Percentiles rank a stretch among this genome's conserved stretches.
Conservation (phyloP, 2,888 invertebrate species). For the Alviniconcha strummeri region DNA sequence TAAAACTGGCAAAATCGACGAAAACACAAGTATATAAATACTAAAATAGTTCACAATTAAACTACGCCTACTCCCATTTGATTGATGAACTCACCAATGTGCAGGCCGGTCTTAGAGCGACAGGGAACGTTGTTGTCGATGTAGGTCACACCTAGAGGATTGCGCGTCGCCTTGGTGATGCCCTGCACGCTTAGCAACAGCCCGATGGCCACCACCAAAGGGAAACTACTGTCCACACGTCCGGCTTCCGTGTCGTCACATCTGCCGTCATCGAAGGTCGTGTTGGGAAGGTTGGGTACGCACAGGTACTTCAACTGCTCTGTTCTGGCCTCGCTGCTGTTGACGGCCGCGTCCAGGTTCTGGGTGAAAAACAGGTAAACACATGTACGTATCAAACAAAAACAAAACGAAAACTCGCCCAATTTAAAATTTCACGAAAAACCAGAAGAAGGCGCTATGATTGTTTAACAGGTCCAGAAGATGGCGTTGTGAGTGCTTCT, state of each 20-base stretch:
- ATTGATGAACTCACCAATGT: slow-evolving; percentile 6
- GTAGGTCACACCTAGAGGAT: slow-evolving; percentile 48
- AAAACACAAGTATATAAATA: too few species aligned
- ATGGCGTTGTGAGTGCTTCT: background rate
- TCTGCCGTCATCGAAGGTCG: background rate
- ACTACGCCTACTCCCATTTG: too few species aligned
- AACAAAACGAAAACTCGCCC: too few species aligned
- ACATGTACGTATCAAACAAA: too few species aligned
- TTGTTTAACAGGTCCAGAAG: background rate
- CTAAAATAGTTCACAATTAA: too few species aligned
- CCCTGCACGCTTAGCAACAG: slow-evolving; percentile 45
- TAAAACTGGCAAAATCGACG: too few species aligned
- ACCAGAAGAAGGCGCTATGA: background rate
- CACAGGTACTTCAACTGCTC: background rate
- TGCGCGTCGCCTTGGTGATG: slow-evolving; percentile 50
- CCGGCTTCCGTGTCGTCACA: background rate
- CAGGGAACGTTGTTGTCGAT: slow-evolving; percentile 49
- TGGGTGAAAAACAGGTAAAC: too few species aligned
- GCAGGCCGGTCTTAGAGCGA: background rate
- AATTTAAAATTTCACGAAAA: background rate
- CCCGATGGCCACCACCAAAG: slow-evolving; percentile 26
- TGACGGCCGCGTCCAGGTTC: background rate
- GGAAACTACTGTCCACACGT: background rate
- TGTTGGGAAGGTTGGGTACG: background rate
- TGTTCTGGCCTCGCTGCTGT: background rate